These are phyloP conservation scores for Protula sp. DNA, from an alignment of 2,888 invertebrate species.

Conservation along the genomic window DNA sequence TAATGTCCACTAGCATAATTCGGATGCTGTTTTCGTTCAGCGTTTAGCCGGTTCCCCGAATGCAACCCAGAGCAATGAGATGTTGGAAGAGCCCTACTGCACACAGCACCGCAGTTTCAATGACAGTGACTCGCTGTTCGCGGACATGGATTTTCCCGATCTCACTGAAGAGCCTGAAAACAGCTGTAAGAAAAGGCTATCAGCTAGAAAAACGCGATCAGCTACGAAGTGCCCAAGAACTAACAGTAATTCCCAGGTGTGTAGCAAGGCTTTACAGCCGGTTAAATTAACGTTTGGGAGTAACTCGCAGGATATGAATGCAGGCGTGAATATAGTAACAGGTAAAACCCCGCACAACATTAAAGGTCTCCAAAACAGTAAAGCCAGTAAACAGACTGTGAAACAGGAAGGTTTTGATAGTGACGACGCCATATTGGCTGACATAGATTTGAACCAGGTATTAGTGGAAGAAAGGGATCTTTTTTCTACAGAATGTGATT, in stretches of 20 bases:
- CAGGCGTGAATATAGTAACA: background rate
- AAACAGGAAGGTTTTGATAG: background rate
- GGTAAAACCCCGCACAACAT: background rate
- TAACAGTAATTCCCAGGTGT: no score
- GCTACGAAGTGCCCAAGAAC: background rate
- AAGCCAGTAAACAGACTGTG: no score
- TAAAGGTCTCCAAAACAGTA: no score
- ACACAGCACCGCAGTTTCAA: constrained; percentile 13
- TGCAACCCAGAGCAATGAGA: no score
- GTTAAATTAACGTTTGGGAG: background rate
- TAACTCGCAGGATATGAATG: background rate
- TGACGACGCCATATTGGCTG: no score
- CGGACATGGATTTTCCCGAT: constrained; percentile 21
- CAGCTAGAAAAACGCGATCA: background rate
- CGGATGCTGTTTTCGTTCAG: no score
- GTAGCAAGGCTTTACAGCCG: background rate
- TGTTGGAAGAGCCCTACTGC: constrained; percentile 8
- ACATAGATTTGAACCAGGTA: no score
- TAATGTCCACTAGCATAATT: no score
- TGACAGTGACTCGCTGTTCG: constrained; percentile 23
- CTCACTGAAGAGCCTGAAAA: background rate
- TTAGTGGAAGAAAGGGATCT: no score
- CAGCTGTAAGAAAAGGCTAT: background rate
- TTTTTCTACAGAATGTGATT: background rate
- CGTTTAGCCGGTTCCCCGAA: no score